phyloP scores from a whole-genome alignment of 1,140 invertebrate genomes.

The Danaus melanippus region DNA sequence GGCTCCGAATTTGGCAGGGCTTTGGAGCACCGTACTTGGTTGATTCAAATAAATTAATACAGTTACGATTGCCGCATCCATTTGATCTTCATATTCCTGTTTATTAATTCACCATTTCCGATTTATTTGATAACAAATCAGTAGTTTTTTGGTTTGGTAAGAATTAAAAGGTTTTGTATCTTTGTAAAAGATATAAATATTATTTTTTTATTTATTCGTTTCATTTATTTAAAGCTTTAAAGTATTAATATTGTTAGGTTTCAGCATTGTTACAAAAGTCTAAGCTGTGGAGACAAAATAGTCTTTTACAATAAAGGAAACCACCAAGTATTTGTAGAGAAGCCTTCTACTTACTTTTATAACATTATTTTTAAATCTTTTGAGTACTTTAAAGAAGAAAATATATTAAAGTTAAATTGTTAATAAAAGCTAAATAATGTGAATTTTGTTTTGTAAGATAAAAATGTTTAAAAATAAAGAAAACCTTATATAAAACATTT shows the following conservation, averaged over 20 bases:
- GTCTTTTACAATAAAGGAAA: no score
- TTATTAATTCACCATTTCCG: constrained; percentile 7
- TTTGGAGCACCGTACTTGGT: constrained; percentile 12
- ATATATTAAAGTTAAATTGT: no score
- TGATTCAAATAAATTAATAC: constrained; percentile 19
- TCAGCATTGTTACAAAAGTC: no score
- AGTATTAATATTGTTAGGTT: background rate
- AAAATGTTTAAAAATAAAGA: no score
- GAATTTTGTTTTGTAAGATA: no score
- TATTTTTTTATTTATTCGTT: background rate
- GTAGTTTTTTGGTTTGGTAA: background rate
- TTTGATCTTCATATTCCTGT: background rate
- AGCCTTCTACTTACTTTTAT: no score
- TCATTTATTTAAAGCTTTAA: background rate
- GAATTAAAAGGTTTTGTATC: background rate
- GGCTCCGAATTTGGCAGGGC: constrained; percentile 21
- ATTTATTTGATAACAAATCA: constrained; percentile 3
- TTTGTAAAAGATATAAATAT: background rate
- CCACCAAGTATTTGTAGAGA: no score
- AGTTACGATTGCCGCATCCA: constrained; percentile 13
- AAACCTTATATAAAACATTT: no score
- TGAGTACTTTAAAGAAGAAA: no score
- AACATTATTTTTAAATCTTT: no score
- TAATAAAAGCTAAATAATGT: no score
- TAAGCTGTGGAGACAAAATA: no score